Evolutionary conservation across 2,797 vertebrate genomes (phyloP).

Genomic region (Aphelocoma californica): DNA sequence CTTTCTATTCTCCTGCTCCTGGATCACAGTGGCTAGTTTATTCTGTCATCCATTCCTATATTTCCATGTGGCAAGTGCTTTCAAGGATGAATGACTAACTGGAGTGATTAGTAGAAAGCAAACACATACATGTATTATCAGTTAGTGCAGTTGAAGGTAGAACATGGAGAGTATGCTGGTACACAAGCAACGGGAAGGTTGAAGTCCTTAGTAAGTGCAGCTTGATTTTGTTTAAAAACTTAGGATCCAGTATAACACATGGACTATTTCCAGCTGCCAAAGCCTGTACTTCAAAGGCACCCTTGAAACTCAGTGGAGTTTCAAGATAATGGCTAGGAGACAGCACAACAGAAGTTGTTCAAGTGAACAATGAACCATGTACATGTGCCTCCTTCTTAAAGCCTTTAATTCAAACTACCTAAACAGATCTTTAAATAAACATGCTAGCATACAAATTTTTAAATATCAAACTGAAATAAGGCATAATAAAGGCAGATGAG

Average conservation of each 20-base stretch:
- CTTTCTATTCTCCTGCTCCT: not conserved
- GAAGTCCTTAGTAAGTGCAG: not conserved
- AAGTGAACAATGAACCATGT: not conserved
- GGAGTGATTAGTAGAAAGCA: not conserved
- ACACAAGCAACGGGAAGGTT: fast-evolving
- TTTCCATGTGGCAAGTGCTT: not conserved
- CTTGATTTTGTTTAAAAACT: not conserved
- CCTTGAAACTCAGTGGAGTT: not conserved
- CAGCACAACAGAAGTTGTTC: not conserved
- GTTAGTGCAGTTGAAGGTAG: not conserved
- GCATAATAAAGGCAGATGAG: not conserved
- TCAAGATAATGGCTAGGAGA: not conserved
- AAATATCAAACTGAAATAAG: not conserved
- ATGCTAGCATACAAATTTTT: not conserved
- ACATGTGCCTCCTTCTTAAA: not conserved
- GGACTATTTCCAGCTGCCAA: not conserved
- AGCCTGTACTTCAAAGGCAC: not conserved
- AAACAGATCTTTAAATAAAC: not conserved
- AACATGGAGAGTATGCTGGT: not conserved
- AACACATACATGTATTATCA: not conserved
- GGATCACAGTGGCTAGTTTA: not conserved
- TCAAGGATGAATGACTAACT: not conserved
- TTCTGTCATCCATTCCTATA: not conserved
- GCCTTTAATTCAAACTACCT: not conserved
- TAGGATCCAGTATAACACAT: not conserved